Conservation (phyloP, 2,888 invertebrate genomes). For the Drosophila recens region DNA sequence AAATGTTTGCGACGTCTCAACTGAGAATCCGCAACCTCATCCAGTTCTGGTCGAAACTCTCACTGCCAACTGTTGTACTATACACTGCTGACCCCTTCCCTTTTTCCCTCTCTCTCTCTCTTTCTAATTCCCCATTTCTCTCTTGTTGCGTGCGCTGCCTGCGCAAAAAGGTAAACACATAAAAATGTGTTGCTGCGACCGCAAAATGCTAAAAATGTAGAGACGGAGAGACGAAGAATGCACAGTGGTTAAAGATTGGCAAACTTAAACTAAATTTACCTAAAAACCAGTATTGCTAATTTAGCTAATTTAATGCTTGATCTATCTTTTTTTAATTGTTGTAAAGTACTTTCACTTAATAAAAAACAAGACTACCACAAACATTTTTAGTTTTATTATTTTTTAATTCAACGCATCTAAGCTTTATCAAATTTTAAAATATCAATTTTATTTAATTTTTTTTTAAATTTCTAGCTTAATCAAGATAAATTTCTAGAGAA, state of each 20-base stretch:
- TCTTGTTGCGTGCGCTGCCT: conserved; percentile 49
- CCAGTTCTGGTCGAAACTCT: neutral
- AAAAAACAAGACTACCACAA: no score
- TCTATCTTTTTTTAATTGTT: no score
- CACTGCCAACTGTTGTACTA: conserved; percentile 22
- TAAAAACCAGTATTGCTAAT: no score
- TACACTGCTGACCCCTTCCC: neutral
- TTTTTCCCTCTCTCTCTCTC: neutral
- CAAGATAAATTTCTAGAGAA: no score
- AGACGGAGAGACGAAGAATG: neutral
- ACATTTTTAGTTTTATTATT: no score
- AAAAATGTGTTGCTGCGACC: conserved; percentile 73
- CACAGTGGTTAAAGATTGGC: conserved; percentile 28
- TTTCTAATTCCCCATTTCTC: neutral
- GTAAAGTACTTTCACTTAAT: no score
- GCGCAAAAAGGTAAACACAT: conserved; percentile 73
- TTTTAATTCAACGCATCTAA: no score
- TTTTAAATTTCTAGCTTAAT: no score
- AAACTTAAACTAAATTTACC: no score
- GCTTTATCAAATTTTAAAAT: no score
- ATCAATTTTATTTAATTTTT: no score
- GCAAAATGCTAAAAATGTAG: conserved; percentile 31
- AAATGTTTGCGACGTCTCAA: conserved; percentile 36
- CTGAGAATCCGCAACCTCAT: conserved; percentile 9
- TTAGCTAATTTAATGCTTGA: no score